Percentiles rank a stretch among this genome's conserved stretches.
Evolutionary conservation across 2,888 invertebrate species (phyloP).

Genomic region (Agrotis segetum): DNA sequence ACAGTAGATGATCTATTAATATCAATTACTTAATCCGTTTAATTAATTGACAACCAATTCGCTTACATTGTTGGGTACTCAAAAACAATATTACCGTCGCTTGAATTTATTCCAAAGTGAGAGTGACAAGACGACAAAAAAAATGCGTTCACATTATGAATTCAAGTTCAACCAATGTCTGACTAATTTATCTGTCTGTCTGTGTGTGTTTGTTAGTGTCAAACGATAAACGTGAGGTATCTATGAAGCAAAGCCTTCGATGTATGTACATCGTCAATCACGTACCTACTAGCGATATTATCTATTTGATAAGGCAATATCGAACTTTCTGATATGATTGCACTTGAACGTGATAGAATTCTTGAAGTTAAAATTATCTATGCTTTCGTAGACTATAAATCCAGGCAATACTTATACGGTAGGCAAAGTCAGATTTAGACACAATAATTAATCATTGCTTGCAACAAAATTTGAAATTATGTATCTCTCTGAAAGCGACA

Average conservation of each 20-base stretch:
- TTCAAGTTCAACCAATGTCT: not conserved
- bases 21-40: too few relatives aligned
- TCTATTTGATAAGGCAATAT: constrained; percentile 12
- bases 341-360: constrained; percentile 26
- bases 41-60: too few relatives aligned
- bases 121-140: too few relatives aligned
- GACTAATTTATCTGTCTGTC: constrained; percentile 7
- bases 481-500: not conserved
- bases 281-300: constrained; percentile 33
- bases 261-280: constrained; percentile 34
- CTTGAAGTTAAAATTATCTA: not conserved
- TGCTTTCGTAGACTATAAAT: too few relatives aligned
- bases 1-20: too few relatives aligned
- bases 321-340: constrained; percentile 1
- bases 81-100: not conserved
- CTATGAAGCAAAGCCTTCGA: constrained; percentile 40
- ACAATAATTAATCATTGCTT: not conserved
- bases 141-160: not conserved
- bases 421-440: not conserved
- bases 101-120: not conserved
- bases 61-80: too few relatives aligned
- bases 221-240: constrained; percentile 54
- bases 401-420: not conserved
- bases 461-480: not conserved
- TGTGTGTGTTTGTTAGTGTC: too few relatives aligned